These are phyloP conservation scores for Lerema accius DNA, from an alignment of 1,140 invertebrate genomes.

Conservation along the genomic window DNA sequence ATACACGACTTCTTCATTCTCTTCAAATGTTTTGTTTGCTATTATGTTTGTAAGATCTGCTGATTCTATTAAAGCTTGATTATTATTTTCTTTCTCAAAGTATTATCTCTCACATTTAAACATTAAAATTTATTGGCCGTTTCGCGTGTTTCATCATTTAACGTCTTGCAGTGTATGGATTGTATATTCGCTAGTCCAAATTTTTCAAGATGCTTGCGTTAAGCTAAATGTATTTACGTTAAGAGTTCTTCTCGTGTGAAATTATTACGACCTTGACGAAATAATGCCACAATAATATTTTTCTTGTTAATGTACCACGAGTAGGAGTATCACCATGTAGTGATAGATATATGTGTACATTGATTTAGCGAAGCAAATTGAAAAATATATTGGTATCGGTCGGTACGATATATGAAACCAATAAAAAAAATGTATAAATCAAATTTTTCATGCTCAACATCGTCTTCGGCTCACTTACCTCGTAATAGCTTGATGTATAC, in stretches of 20 bases:
- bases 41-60: conserved; percentile 3
- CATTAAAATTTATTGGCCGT: not conserved
- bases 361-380: conserved; percentile 26
- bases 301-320: conserved; percentile 9
- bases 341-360: conserved; percentile 28
- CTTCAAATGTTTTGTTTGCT: conserved; percentile 1
- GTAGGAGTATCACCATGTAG: conserved; percentile 29
- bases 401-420: conserved; percentile 26
- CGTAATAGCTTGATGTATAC: conserved; percentile 21
- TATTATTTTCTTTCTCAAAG: not conserved
- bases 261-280: conserved; percentile 58
- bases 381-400: conserved; percentile 28
- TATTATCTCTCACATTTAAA: not conserved
- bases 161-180: conserved; percentile 31
- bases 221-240: conserved; percentile 48
- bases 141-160: not conserved
- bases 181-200: conserved; percentile 33
- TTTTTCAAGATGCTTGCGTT: conserved; percentile 51
- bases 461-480: conserved; percentile 26
- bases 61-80: conserved; percentile 11
- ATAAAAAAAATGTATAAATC: conserved; percentile 16
- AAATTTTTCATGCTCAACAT: conserved; percentile 26
- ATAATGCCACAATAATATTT: conserved; percentile 59
- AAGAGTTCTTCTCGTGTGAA: conserved; percentile 43
- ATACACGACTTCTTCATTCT: not conserved